A percentile compares a stretch with the other conserved stretches of the same genome.
These are phyloP conservation scores for Drosophila neutralis DNA, from an alignment of 2,888 invertebrate species.

Conservation along the genomic window DNA sequence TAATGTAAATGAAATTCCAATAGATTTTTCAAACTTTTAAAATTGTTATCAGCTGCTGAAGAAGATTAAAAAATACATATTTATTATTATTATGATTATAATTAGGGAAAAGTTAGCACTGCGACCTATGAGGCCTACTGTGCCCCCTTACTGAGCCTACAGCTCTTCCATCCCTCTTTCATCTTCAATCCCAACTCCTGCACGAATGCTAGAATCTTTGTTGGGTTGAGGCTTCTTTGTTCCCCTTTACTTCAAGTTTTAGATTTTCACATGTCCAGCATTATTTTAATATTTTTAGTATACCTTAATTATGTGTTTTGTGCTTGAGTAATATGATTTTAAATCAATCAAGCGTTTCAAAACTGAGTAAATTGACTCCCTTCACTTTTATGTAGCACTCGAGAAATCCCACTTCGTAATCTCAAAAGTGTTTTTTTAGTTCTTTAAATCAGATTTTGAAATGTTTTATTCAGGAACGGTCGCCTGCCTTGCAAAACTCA, in stretches of 20 bases:
- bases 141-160: too few species aligned
- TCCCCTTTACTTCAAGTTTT: too few species aligned
- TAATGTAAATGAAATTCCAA: neutral
- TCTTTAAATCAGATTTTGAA: neutral
- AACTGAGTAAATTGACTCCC: too few species aligned
- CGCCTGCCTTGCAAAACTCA: neutral
- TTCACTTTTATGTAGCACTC: neutral
- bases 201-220: too few species aligned
- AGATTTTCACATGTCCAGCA: neutral
- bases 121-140: too few species aligned
- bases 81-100: too few species aligned
- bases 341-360: neutral
- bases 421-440: neutral
- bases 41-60: too few species aligned
- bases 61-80: neutral
- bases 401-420: neutral
- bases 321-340: neutral
- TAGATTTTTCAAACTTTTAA: neutral
- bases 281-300: neutral
- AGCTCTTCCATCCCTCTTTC: too few species aligned
- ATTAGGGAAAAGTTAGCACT: too few species aligned
- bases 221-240: too few species aligned
- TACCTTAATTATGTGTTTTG: neutral
- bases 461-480: neutral
- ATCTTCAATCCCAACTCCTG: too few species aligned